phyloP scores from a whole-genome alignment of 2,113 vertebrate genomes.

The Nothobranchius kuhntae region DNA sequence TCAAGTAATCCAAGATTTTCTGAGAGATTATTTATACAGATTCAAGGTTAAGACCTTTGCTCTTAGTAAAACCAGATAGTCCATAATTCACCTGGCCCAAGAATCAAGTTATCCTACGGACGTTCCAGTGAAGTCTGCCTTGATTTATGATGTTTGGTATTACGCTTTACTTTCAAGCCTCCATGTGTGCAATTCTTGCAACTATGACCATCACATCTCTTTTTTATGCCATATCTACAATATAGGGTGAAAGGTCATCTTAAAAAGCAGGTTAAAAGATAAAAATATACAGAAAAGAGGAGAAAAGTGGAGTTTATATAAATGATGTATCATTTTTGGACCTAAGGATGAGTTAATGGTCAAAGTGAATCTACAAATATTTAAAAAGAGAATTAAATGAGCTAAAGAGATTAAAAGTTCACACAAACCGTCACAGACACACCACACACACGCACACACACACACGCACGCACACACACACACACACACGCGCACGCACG shows the following conservation, averaged over 20 bases:
- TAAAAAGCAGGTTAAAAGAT: constrained; percentile 24
- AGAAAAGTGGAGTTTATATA: no score
- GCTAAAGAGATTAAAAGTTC: no score
- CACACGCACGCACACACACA: no score
- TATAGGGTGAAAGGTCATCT: constrained; percentile 21
- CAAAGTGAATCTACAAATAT: no score
- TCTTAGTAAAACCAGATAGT: constrained; percentile 41
- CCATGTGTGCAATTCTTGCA: neutral
- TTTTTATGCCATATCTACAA: constrained; percentile 9
- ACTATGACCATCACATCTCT: neutral
- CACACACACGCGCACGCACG: no score
- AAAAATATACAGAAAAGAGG: no score
- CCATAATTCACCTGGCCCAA: constrained; percentile 57
- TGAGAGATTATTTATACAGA: constrained; percentile 70
- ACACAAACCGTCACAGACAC: no score
- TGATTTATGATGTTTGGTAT: constrained; percentile 60
- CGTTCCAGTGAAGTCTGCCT: constrained; percentile 30
- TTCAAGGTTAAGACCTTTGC: constrained; percentile 28
- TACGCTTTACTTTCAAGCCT: constrained; percentile 35
- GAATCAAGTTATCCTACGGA: constrained; percentile 44
- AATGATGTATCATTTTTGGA: no score
- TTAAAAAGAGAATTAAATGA: no score
- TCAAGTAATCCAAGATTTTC: constrained; percentile 57
- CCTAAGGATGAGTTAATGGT: no score
- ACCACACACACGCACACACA: no score